phyloP scores from a whole-genome alignment of 1,140 invertebrate species.

The Zaprionus nigranus region DNA sequence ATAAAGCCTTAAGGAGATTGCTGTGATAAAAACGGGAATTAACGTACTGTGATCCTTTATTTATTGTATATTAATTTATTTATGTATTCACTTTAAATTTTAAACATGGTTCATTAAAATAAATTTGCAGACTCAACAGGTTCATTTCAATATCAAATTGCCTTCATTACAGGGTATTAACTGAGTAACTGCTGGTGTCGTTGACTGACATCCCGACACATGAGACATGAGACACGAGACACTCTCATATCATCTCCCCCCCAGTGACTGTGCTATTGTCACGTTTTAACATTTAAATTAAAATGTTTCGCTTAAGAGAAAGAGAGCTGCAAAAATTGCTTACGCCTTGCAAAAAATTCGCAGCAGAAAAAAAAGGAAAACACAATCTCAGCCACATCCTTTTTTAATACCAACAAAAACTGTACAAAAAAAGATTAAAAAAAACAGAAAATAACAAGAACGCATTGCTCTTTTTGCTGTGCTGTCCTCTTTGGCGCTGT shows the following conservation, averaged over 20 bases:
- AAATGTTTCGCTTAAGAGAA: conserved; percentile 73
- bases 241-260: conserved; percentile 56
- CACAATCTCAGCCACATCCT: conserved; percentile 68
- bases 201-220: conserved; percentile 57
- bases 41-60: neutral
- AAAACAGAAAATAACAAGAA: conserved; percentile 53
- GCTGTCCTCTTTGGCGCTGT: conserved; percentile 60
- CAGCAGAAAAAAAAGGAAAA: conserved; percentile 26
- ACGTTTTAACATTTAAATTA: conserved; percentile 82
- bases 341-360: conserved; percentile 43
- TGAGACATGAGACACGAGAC: conserved; percentile 31
- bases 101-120: neutral
- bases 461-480: conserved; percentile 46
- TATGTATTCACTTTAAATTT: neutral
- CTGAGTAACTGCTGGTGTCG: conserved; percentile 38
- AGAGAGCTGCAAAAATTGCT: conserved; percentile 57
- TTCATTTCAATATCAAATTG: neutral
- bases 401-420: conserved; percentile 61
- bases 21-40: neutral
- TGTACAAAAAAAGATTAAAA: conserved; percentile 16
- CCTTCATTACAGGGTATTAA: conserved; percentile 32
- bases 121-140: neutral
- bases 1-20: neutral
- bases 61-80: neutral
- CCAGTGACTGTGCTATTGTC: conserved; percentile 62